Conservation (phyloP, 2,113 vertebrate genomes). For the Stigmatopora argus region DNA sequence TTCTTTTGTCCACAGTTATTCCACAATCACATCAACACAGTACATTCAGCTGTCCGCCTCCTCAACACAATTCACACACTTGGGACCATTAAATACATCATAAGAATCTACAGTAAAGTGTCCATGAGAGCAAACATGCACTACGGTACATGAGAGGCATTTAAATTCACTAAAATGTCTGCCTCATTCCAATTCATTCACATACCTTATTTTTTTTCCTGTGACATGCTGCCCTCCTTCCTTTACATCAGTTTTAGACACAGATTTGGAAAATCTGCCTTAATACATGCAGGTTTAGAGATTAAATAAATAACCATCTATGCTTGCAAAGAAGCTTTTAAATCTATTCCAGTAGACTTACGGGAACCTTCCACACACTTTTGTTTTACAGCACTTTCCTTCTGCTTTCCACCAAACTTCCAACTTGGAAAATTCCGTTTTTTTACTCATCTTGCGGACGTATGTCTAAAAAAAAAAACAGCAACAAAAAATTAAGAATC, state of each 20-base stretch:
- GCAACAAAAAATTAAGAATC: not conserved
- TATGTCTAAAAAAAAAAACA: not conserved
- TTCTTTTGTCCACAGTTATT: not conserved
- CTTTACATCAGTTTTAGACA: constrained; percentile 4
- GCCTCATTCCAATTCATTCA: constrained; percentile 13
- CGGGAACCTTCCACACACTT: not conserved
- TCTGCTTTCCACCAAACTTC: not conserved
- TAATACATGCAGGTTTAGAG: constrained; percentile 22
- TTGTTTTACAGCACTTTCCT: not conserved
- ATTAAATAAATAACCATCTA: constrained; percentile 16
- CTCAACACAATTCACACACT: constrained; percentile 31
- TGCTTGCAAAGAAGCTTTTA: not conserved
- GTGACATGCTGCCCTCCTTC: constrained; percentile 29
- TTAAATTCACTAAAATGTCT: not conserved
- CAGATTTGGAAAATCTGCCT: constrained; percentile 11
- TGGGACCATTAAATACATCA: constrained; percentile 34
- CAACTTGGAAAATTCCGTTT: not conserved
- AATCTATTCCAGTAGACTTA: not conserved
- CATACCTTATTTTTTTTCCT: constrained; percentile 23
- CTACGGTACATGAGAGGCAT: constrained; percentile 42
- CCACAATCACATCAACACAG: constrained; percentile 30
- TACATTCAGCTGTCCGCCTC: constrained; percentile 57
- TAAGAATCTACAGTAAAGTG: constrained; percentile 39
- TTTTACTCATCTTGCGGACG: not conserved
- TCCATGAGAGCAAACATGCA: constrained; percentile 51